Evolutionary conservation across 2,888 invertebrate genomes (phyloP).

Genomic region (Mongoloraphidia duomilia): DNA sequence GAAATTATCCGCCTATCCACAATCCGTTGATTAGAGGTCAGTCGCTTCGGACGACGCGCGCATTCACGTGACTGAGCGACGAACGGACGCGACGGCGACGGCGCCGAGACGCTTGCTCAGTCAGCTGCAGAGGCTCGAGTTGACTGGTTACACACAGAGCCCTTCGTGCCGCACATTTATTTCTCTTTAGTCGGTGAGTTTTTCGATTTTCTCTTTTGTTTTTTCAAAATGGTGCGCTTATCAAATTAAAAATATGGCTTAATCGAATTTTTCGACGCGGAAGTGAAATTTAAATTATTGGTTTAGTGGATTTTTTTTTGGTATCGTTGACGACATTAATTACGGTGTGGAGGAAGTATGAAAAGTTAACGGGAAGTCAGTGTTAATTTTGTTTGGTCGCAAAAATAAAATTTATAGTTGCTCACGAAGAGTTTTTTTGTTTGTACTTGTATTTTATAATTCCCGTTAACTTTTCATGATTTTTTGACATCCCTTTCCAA

Average conservation of each 20-base stretch:
- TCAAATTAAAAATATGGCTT: not conserved
- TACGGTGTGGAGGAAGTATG: too few species aligned
- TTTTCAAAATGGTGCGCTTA: not conserved
- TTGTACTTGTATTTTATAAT: too few species aligned
- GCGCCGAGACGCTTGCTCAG: conserved; percentile 31
- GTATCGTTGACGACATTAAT: too few species aligned
- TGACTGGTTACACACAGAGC: conserved; percentile 33
- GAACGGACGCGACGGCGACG: conserved; percentile 2
- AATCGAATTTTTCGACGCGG: not conserved
- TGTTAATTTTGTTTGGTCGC: too few species aligned
- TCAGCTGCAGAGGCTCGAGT: conserved; percentile 40
- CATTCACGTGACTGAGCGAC: conserved; percentile 22
- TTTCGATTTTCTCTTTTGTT: not conserved
- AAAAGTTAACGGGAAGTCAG: too few species aligned
- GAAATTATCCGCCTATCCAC: conserved; percentile 18
- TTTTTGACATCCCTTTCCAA: too few species aligned
- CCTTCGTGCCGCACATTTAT: conserved; percentile 11
- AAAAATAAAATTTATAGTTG: too few species aligned
- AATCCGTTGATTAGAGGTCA: conserved; percentile 25
- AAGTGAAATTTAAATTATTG: too few species aligned
- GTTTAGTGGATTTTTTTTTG: too few species aligned
- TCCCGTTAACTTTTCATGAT: too few species aligned
- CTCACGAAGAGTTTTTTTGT: too few species aligned
- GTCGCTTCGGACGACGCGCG: conserved; percentile 19
- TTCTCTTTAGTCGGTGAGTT: conserved; percentile 5